Base-by-base conservation (phyloP, 2,888 invertebrate genomes). In the Camponotus fellah region DNA sequence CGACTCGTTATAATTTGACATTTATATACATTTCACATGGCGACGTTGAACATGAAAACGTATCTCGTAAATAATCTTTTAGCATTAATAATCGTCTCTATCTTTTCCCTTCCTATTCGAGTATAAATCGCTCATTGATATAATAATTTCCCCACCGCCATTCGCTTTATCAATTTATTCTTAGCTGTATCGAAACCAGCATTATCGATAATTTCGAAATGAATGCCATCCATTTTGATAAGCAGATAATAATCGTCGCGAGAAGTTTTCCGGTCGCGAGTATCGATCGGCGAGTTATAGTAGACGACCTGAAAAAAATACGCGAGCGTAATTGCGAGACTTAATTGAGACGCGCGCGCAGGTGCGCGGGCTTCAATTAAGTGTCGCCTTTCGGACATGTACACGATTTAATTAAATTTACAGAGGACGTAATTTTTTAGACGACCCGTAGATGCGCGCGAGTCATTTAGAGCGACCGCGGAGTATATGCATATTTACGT, bases 101-200 rank as follows among this genome's bases (percentile, higher is more conserved):
- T 21, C 43, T 14, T 68, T 17, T 49, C 68, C 56, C 26, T 72
- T 66, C 77, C 80, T 82, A 62, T 64, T 21, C 40, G 69, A 69
- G 62, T 80, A 82, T 76, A 72, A 83, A 79, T 77, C 65, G 53
- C 74, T 82, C 83, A 82, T 84, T 89, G 87, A 82, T 68, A 77
- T 84, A 83, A 87, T 86, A 81, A 89, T 86, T 66, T 62, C 60
- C 75, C 66, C 34, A 66, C 56, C 79, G 76, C 6, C 72, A 79
- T 68, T 32, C 76, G 84, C 49, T 64, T 80, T 26, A 46, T 34
- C 32, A 10, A 34, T 8, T 34, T 79, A 34, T 79, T 79, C 34
- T 46, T 46, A 46, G 43, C 71, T 26, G 34, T 49, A 62, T 72
- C 60, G 60, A 37, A 46, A 72, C 12, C 34, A 32, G 12, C 43